A percentile compares a stretch with the other conserved stretches of the same genome.
Conservation (phyloP, 2,888 invertebrate species). For the Seira musarum region DNA sequence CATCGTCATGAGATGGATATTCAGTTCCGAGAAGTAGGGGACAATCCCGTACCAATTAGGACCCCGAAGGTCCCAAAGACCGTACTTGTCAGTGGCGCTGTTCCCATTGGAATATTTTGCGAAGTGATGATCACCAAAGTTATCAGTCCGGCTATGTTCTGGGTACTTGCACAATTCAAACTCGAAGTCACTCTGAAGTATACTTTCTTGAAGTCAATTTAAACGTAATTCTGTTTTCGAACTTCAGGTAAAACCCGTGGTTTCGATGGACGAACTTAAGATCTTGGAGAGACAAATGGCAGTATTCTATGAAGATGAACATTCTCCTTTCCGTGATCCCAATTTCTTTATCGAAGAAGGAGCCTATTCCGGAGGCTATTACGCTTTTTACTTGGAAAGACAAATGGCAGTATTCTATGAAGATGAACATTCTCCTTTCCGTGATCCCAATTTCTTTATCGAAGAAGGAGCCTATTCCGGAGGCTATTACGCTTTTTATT, state of each 20-base stretch:
- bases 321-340: slow-evolving; percentile 48
- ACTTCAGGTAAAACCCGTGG: slow-evolving; percentile 37
- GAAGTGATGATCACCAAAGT: slow-evolving; percentile 49
- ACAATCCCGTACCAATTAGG: slow-evolving; percentile 43
- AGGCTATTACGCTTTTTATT: slow-evolving; percentile 52
- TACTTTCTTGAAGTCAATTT: not conserved
- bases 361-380: slow-evolving; percentile 44
- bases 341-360: slow-evolving; percentile 53
- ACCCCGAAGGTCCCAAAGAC: slow-evolving; percentile 54
- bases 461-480: slow-evolving; percentile 48
- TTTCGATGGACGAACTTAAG: slow-evolving; percentile 37
- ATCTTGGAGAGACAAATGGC: slow-evolving; percentile 49
- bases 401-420: slow-evolving; percentile 57
- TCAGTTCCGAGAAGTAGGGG: slow-evolving; percentile 48
- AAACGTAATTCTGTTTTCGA: not conserved
- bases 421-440: slow-evolving; percentile 49
- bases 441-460: slow-evolving; percentile 51
- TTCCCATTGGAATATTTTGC: slow-evolving; percentile 47
- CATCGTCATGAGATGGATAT: slow-evolving; percentile 30
- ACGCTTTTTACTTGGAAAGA: slow-evolving; percentile 50
- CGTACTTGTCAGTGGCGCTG: slow-evolving; percentile 42
- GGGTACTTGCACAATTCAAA: slow-evolving; percentile 23
- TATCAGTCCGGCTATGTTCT: slow-evolving; percentile 46
- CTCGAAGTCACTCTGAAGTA: not conserved
- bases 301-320: slow-evolving; percentile 54